Conservation (phyloP, 2,888 invertebrate genomes). For the Apamea sordens region DNA sequence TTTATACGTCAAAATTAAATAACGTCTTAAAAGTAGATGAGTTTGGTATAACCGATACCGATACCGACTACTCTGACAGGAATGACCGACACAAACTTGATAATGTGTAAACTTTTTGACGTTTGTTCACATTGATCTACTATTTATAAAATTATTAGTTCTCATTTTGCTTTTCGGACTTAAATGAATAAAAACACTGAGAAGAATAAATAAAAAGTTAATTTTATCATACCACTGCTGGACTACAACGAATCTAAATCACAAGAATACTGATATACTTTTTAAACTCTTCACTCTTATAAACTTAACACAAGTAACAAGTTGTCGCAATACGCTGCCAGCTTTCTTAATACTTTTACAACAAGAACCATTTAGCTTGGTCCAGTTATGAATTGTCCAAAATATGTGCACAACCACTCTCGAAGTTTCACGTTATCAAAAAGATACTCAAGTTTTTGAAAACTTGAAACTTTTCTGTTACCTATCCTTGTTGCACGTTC, state of each 20-base stretch:
- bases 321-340: conserved; percentile 32
- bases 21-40: too few species aligned
- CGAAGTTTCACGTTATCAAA: conserved; percentile 13
- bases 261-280: not conserved
- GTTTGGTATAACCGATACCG: too few species aligned
- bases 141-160: not conserved
- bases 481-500: not conserved
- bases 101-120: not conserved
- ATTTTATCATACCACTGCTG: not conserved
- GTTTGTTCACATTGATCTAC: too few species aligned
- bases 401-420: conserved; percentile 17
- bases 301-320: conserved; percentile 26
- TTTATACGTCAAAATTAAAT: too few species aligned
- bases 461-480: not conserved
- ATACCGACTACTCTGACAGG: too few species aligned
- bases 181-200: not conserved
- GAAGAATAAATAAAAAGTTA: not conserved
- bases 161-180: not conserved
- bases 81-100: too few species aligned
- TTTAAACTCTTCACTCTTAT: not conserved
- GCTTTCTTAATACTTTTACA: conserved; percentile 44
- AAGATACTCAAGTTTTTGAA: not conserved
- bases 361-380: conserved; percentile 34
- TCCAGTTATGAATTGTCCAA: conserved; percentile 33
- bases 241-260: not conserved